Percentiles rank a stretch among this genome's conserved stretches.
Conservation (phyloP, 2,888 invertebrate genomes). For the Ichneumoninae sp. region DNA sequence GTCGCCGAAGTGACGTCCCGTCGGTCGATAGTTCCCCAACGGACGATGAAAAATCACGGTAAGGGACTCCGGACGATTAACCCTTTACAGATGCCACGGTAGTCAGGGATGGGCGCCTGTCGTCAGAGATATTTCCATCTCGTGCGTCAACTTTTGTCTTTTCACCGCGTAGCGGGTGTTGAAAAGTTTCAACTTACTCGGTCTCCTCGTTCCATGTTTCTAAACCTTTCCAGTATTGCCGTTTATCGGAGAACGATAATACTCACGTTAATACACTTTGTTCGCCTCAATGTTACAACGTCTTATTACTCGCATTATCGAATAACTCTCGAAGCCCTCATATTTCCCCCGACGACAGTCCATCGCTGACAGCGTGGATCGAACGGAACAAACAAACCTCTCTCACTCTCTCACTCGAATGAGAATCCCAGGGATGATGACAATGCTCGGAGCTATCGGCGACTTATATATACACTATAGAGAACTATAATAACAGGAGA, state of each 20-base stretch:
- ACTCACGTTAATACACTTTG: background rate
- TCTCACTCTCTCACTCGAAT: constrained; percentile 37
- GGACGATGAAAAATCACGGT: background rate
- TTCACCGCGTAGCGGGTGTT: background rate
- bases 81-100: constrained; percentile 4
- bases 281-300: too few species aligned
- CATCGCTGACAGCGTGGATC: constrained; percentile 2
- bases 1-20: too few species aligned
- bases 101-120: background rate
- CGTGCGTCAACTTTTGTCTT: background rate
- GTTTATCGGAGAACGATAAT: too few species aligned
- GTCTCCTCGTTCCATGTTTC: background rate
- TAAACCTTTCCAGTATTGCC: too few species aligned
- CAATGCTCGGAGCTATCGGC: constrained; percentile 22
- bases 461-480: constrained; percentile 15
- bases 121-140: background rate
- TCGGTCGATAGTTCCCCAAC: too few species aligned
- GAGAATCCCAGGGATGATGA: constrained; percentile 22
- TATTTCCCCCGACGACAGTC: background rate
- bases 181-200: background rate
- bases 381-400: constrained; percentile 37
- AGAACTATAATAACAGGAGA: constrained; percentile 44
- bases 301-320: too few species aligned
- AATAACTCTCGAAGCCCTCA: too few species aligned
- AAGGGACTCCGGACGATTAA: constrained; percentile 29